These are phyloP conservation scores for Tetragonula clypearis DNA, from an alignment of 1,140 invertebrate genomes.

Conservation along the genomic window DNA sequence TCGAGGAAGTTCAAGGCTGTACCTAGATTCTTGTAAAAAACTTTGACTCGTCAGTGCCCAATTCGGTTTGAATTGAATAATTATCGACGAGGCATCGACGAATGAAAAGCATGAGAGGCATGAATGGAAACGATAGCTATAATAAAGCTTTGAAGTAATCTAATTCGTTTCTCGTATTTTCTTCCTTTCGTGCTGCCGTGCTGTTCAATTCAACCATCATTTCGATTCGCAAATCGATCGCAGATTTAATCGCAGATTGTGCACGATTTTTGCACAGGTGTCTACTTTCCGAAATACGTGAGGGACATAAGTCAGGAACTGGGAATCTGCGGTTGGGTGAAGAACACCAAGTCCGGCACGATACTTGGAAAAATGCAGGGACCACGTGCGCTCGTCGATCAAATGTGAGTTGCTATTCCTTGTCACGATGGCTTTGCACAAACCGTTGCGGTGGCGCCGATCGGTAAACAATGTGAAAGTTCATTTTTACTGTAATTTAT, in stretches of 20 bases:
- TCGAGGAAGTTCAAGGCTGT: background rate
- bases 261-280: constrained; percentile 83
- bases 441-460: constrained; percentile 22
- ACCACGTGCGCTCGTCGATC: constrained; percentile 88
- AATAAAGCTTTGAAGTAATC: background rate
- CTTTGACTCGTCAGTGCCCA: background rate
- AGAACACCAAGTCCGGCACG: constrained; percentile 92
- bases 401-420: constrained; percentile 87
- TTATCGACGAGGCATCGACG: background rate
- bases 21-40: background rate
- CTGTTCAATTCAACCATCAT: background rate
- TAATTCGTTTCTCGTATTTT: background rate
- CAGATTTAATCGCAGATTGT: background rate
- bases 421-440: background rate
- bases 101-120: background rate
- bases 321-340: constrained; percentile 93
- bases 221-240: background rate
- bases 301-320: constrained; percentile 88
- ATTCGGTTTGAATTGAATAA: background rate
- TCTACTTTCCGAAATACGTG: constrained; percentile 93
- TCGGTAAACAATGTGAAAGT: constrained; percentile 25
- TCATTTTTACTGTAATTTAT: constrained; percentile 44
- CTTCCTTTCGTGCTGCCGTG: background rate
- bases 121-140: background rate
- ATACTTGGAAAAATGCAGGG: constrained; percentile 94